Evolutionary conservation across 1,140 invertebrate species (phyloP), one percentile per base, ranked within the genome.

Genomic region (Drosophila orosa): DNA sequence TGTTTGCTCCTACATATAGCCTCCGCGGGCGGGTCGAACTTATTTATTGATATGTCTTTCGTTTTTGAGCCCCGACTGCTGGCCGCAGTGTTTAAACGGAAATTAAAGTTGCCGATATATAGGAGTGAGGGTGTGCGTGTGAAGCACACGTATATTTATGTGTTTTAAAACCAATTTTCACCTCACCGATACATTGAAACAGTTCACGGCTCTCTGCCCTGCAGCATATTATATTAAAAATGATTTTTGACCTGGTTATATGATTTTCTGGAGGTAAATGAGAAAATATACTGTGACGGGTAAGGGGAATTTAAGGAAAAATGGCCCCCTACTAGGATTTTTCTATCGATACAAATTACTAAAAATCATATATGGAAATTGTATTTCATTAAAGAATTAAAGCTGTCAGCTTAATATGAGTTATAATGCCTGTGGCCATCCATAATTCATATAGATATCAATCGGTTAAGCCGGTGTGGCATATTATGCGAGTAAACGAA

Each of bases 31-130:
- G n/a, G 35, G n/a, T 27, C 73, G 25, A 52, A 40, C 59, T 83
- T 83, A 87, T 87, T 85, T 86, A 86, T 79, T 63, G 55, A 73
- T 87, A 48, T 79, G 72, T 83, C 75, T 87, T 80, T 83, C 80
- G 82, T 63, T 86, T 82, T 65, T 79, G 74, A 79, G 57, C 63
- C 25, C 40, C 31, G 25, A 47, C 71, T 54, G 67, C 60, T 66
- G 44, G 68, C 75, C 80, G 22, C 84, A 83, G 50, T 56, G 62
- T 83, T 84, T 87, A 69, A 87, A 50, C 80, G 83, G 76, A 87
- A 89, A 87, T 87, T 87, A 89, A 87, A 76, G 76, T 57, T 44
- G 42, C 40, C 63, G 33, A 67, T 54, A 57, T 5, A 54, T 48
- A 29, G 72, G 19, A 24, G 50, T n/a, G 19, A 15, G 48, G 19